Evolutionary conservation across 2,113 vertebrate species (phyloP), one percentile per base, ranked within the genome.

Genomic region (Pelobates fuscus): DNA sequence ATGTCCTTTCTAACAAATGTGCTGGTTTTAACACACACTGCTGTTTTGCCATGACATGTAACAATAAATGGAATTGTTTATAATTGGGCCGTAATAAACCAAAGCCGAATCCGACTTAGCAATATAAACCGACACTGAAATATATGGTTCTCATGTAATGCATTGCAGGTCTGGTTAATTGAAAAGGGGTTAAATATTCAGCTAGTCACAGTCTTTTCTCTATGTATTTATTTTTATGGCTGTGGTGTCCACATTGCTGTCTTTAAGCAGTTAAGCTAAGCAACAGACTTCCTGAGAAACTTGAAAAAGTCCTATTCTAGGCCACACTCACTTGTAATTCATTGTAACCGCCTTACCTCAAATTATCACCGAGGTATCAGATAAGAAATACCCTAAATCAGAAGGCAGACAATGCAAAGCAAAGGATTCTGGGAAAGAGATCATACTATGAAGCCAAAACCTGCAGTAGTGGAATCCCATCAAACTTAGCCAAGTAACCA

Each of bases 11-110:
- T 76, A 67, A 68, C 64, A 68, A 76, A 76, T 49, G 57, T 44
- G 64, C 73, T 49, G 73, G 64, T 32, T 59, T 76, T 76, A 30
- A 67, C 46, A 68, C 65, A 25, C 55, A 25, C 57, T 12, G 26
- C 20, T 26, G 64, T 61, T 54, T 30, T 68, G 73, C 23, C 57
- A 32, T 77, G 73, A 68, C 73, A 61, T 52, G 65, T 49, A 68
- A 68, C 73, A 67, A 68, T 77, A 77, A 77, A 77, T 68, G 73
- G 73, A 61, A 77, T 67, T 49, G 73, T 77, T 77, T 67, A 68
- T 49, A 77, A 68, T 46, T 77, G 73, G 59, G 26, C 21, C 21
- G 37, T 58, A 60, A 60, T 61, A 68, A 61, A 77, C 41, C 65
- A 46, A 46, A 44, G 57, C 59, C 65, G 64, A 49, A 61, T 59